Conservation (phyloP, 2,113 vertebrate species). For the Mobula birostris region DNA sequence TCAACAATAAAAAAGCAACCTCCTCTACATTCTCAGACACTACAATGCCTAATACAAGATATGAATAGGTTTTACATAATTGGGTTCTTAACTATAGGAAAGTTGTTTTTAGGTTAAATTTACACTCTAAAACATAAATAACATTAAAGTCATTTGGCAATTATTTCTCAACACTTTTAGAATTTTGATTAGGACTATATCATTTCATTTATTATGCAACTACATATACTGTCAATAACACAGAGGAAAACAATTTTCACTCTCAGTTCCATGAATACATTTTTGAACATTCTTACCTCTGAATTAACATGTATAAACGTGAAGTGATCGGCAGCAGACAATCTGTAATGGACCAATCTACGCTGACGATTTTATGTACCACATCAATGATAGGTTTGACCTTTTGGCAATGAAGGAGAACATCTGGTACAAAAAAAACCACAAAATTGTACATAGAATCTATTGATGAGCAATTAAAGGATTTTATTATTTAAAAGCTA, state of each 20-base stretch:
- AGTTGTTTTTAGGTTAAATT: background rate
- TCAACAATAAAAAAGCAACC: background rate
- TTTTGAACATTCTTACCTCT: conserved; percentile 66
- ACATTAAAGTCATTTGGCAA: background rate
- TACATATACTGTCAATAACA: background rate
- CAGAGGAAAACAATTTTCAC: background rate
- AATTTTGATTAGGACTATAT: background rate
- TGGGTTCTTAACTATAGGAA: background rate
- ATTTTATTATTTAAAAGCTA: background rate
- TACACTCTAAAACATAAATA: background rate
- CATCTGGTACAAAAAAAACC: conserved; percentile 59
- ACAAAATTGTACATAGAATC: background rate
- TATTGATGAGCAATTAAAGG: background rate
- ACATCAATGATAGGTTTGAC: conserved; percentile 92
- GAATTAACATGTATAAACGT: conserved; percentile 92
- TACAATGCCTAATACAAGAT: background rate
- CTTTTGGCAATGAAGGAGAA: conserved; percentile 81
- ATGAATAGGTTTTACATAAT: background rate
- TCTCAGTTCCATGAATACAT: background rate
- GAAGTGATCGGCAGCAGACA: conserved; percentile 90
- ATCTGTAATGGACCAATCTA: conserved; percentile 85
- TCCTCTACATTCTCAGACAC: background rate
- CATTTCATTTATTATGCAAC: background rate
- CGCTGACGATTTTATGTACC: conserved; percentile 89
- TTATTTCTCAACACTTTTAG: background rate